Evolutionary conservation across 2,113 vertebrate genomes (phyloP), one percentile per base, ranked within the genome.

Genomic region (Peucedramus taeniatus): DNA sequence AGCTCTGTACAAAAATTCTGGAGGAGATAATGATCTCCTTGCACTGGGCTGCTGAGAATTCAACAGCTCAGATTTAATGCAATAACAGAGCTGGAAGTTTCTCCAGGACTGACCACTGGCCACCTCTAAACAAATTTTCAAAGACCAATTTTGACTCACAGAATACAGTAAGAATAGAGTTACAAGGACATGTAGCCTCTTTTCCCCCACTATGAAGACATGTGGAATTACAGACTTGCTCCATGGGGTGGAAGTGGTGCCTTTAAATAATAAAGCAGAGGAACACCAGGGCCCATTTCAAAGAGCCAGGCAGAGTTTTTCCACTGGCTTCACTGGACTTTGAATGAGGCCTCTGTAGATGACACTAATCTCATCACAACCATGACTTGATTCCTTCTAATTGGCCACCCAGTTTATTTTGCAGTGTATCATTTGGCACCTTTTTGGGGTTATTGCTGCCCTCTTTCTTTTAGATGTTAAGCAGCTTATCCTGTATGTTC

Each of bases 311-410:
- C 59, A 86, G 90, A 92, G 59, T 74, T 94, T 94, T 78, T 60
- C 50, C 86, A 65, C 13, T 24, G 51, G 37, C 49, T 91, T 75
- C 80, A 68, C 0, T 53, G 47, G 69, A 37, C 40, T 81, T 79
- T 56, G 60, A 89, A 53, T 72, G 37, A 81, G n/a, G 33, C 11
- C 37, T 61, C 64, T 80, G 54, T 47, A 65, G 87, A 72, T 85
- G 89, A 95, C 94, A 96, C 66, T 96, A 96, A 97, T 96, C 94
- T 96, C 76, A 93, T 87, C 76, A 56, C 60, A 56, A 49, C 60
- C 31, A 31, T 71, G 69, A 92, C 35, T 93, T 95, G 94, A 96
- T 89, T 93, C 71, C 69, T 92, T 86, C 53, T 96, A 96, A 97
- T 90, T 97, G 85, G 94, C 93, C 92, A 96, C 88, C 93, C 85